Conservation (phyloP, 2,113 vertebrate genomes). For the Meriones unguiculatus region DNA sequence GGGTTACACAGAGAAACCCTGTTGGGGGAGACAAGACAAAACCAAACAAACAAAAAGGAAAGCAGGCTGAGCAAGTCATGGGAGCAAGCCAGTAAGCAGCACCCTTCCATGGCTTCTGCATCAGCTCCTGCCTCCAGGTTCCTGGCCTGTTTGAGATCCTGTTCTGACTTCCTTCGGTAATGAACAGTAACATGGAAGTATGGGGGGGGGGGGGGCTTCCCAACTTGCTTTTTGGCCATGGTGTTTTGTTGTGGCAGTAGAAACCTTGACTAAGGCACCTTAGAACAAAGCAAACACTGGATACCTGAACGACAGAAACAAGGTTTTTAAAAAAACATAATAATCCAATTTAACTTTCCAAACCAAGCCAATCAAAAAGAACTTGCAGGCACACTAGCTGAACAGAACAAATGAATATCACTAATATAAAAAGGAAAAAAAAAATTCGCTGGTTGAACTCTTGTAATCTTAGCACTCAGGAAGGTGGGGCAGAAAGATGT, state of each 20-base stretch:
- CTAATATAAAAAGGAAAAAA: neutral
- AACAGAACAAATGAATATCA: neutral
- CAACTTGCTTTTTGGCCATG: neutral
- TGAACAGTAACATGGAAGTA: neutral
- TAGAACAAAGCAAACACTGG: neutral
- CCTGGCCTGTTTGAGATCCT: too few relatives aligned
- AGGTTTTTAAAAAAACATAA: neutral
- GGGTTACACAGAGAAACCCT: neutral
- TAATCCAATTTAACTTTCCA: neutral
- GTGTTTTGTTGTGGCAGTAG: neutral
- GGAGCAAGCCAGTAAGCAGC: too few relatives aligned
- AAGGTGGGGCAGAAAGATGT: neutral
- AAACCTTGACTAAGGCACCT: neutral
- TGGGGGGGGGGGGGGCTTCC: neutral
- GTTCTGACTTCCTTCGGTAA: too few relatives aligned
- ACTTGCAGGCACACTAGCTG: neutral
- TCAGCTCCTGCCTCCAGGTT: too few relatives aligned
- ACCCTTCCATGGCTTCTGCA: too few relatives aligned
- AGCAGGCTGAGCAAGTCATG: neutral
- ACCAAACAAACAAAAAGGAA: neutral
- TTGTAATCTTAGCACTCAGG: neutral
- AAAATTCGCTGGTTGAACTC: neutral
- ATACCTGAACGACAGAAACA: neutral
- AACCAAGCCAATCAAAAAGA: neutral
- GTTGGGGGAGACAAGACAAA: neutral